Base-by-base conservation (phyloP, 2,797 vertebrate genomes). In the Argya squamiceps region DNA sequence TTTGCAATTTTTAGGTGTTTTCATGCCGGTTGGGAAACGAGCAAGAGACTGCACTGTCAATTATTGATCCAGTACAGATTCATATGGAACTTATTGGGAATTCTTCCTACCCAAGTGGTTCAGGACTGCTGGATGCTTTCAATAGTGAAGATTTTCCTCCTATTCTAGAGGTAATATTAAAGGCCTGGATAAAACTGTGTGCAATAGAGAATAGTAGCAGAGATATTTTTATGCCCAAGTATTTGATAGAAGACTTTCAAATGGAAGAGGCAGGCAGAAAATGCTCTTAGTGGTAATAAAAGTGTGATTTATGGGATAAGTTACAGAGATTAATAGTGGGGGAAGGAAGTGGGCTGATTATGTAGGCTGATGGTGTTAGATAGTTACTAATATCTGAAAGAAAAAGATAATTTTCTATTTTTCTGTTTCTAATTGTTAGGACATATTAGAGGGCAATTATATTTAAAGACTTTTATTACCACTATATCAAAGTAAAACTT, bases 71-170 rank as follows among this genome's bases (percentile, higher is more conserved):
- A 0, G 99, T 99, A 39, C 99, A 99, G 75, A 98, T 99, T 46
- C 99, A 99, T 37, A 97, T 99, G 95, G 99, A 99, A 92, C 98
- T 99, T 34, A 98, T 99, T 96, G 99, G 99, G 18, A 99, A 98
- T 95, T 98, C 99, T 77, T 99, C 98, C 2, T 99, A 99, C 86
- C 98, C 99, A 43, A 99, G 98, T 92, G 99, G 98, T 82, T 99
- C 99, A 1, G 99, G 99, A 7, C 97, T 99, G 41, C 97, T 99
- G 97, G 99, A 99, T 77, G 99, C 99, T 26, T 99, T 99, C 97
- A 99, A 99, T 22, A 99, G 99, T 53, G 99, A 99, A 92, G 99
- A 99, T 96, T 99, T 99, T 67, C 99, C 99, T 13, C 99, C 99
- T 3, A 92, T 99, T 87, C 97, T 99, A 73, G 99, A 99, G 99